These are phyloP conservation scores for Halcyon malimbica DNA, from an alignment of 2,113 vertebrate species.

Conservation along the genomic window DNA sequence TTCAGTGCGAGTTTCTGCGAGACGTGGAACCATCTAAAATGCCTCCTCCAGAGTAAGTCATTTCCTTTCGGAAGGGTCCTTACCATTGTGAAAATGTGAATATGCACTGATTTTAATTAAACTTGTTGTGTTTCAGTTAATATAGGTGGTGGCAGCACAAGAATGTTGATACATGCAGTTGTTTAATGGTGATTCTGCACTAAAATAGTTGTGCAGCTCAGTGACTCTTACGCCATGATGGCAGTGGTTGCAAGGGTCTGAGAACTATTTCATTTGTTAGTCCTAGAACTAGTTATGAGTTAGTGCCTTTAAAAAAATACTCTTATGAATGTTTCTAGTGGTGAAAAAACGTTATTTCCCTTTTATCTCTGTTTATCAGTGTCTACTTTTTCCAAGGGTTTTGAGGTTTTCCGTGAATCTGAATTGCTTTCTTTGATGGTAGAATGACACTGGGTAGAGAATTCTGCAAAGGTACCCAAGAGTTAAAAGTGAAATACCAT, in stretches of 20 bases:
- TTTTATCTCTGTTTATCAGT: neutral
- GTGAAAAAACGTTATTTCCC: neutral
- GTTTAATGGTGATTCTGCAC: neutral
- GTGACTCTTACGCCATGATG: neutral
- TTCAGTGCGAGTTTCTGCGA: slow-evolving; percentile 92
- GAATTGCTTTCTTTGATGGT: neutral
- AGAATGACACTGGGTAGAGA: neutral
- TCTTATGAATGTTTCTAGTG: neutral
- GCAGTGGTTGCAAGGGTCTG: neutral
- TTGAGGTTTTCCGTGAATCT: neutral
- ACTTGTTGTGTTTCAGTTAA: neutral
- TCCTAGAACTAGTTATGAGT: neutral
- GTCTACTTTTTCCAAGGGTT: neutral
- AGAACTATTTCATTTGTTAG: neutral
- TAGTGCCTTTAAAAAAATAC: neutral
- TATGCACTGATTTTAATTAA: neutral
- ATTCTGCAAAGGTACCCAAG: neutral
- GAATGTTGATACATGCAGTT: rapidly evolving
- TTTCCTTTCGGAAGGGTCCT: neutral
- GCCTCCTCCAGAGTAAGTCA: slow-evolving; percentile 95
- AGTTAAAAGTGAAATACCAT: neutral
- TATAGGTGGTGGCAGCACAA: neutral
- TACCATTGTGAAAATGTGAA: neutral
- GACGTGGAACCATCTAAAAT: slow-evolving; percentile 97
- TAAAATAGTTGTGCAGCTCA: neutral